Percentiles rank a stretch among this genome's conserved stretches.
phyloP scores from a whole-genome alignment of 2,113 vertebrate genomes.

The Pycnonotus jocosus region DNA sequence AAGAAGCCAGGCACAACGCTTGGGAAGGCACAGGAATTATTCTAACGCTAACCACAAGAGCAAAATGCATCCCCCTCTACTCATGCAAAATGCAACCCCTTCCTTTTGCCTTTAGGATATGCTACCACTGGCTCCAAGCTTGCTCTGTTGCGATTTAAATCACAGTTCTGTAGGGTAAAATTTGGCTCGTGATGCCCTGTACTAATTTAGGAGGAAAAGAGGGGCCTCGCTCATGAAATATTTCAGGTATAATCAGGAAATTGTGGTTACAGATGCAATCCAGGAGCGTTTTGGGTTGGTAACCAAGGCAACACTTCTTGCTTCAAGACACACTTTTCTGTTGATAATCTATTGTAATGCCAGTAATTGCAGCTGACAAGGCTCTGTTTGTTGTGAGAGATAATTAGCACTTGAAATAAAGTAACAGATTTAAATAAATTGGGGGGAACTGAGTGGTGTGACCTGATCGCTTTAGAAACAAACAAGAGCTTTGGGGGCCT shows the following conservation, averaged over 20 bases:
- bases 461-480: constrained; percentile 56
- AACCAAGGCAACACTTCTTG: constrained; percentile 74
- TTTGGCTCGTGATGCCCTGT: neutral
- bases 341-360: constrained; percentile 75
- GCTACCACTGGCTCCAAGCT: neutral
- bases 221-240: neutral
- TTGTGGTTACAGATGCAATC: constrained; percentile 45
- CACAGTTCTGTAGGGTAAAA: neutral
- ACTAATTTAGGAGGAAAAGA: constrained; percentile 14
- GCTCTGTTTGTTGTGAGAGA: constrained; percentile 76
- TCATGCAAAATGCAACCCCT: neutral
- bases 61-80: neutral
- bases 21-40: neutral
- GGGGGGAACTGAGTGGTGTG: constrained; percentile 44
- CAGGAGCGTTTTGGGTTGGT: constrained; percentile 63
- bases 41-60: neutral
- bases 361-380: constrained; percentile 75
- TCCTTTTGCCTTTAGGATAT: neutral
- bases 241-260: constrained; percentile 56
- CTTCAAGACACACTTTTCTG: constrained; percentile 64
- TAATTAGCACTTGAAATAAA: constrained; percentile 79
- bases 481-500: constrained; percentile 43
- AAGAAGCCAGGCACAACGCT: neutral
- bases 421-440: constrained; percentile 75
- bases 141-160: neutral